These are phyloP conservation scores for Idris sp. DNA, from an alignment of 1,140 invertebrate genomes.

Conservation along the genomic window DNA sequence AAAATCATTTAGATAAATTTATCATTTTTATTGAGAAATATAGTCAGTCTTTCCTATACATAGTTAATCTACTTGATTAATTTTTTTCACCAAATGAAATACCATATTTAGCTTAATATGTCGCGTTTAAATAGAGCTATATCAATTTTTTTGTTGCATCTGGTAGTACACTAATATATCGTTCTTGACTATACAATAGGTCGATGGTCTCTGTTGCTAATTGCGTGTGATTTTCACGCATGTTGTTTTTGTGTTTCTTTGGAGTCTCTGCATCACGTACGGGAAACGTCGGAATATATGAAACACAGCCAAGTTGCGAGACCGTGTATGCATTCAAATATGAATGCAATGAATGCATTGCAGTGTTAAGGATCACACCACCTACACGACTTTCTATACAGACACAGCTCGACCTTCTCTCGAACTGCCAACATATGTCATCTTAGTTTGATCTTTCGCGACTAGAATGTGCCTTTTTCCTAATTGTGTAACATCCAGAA, in stretches of 20 bases:
- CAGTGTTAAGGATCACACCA: slow-evolving; percentile 29
- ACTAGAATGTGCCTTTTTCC: slow-evolving; percentile 19
- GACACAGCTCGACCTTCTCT: slow-evolving; percentile 34
- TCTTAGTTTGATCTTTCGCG: slow-evolving; percentile 23
- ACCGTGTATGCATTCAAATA: slow-evolving; percentile 32
- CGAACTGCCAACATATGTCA: slow-evolving; percentile 25
- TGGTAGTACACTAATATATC: too few species aligned
- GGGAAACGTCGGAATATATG: slow-evolving; percentile 33
- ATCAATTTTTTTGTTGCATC: too few species aligned
- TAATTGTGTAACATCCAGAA: slow-evolving; percentile 29
- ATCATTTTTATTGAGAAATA: too few species aligned
- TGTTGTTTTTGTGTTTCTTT: slow-evolving; percentile 18
- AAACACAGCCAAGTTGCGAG: slow-evolving; percentile 52
- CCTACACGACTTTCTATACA: slow-evolving; percentile 51
- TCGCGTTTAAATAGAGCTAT: too few species aligned
- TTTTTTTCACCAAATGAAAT: too few species aligned
- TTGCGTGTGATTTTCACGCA: slow-evolving; percentile 50
- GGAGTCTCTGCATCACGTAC: slow-evolving; percentile 23
- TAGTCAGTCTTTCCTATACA: too few species aligned
- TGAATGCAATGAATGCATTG: slow-evolving; percentile 31
- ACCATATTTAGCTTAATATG: too few species aligned
- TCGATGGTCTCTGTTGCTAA: slow-evolving; percentile 53
- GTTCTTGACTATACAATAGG: slow-evolving; percentile 31
- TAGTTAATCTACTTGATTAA: too few species aligned
- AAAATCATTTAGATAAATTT: too few species aligned